These are phyloP conservation scores for Agriopis marginaria DNA, from an alignment of 2,888 invertebrate species.

Conservation along the genomic window DNA sequence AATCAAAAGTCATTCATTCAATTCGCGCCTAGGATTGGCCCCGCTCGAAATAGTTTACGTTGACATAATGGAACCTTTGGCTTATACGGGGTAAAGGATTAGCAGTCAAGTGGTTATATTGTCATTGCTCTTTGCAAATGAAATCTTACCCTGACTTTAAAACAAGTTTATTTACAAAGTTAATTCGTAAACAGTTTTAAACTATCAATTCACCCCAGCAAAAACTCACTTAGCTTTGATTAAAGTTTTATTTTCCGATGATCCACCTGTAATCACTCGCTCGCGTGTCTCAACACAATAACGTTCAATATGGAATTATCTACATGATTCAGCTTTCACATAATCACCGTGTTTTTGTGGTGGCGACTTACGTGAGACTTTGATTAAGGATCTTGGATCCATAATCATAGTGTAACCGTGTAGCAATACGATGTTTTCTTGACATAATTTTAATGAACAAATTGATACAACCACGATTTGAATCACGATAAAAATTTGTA, in stretches of 20 bases:
- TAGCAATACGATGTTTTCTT: neutral
- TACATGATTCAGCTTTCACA: constrained; percentile 36
- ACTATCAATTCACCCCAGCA: neutral
- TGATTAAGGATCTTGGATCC: constrained; percentile 16
- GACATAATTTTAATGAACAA: neutral
- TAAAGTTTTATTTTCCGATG: constrained; percentile 39
- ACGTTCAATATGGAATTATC: constrained; percentile 41
- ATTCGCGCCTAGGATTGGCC: too few species aligned
- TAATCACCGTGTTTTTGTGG: neutral
- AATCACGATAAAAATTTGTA: too few species aligned
- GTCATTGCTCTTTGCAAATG: too few species aligned
- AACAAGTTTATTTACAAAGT: neutral
- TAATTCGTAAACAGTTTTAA: constrained; percentile 2
- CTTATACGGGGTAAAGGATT: too few species aligned
- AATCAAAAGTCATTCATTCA: too few species aligned
- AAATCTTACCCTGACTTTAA: neutral
- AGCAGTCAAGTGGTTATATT: too few species aligned
- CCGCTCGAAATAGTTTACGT: too few species aligned
- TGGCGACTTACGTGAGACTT: constrained; percentile 8
- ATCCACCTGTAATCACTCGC: constrained; percentile 35
- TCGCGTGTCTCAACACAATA: constrained; percentile 45
- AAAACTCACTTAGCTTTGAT: constrained; percentile 41
- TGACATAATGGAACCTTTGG: too few species aligned
- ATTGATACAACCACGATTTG: too few species aligned
- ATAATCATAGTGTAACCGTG: constrained; percentile 9